phyloP scores from a whole-genome alignment of 2,113 vertebrate species.

The Craseonycteris thonglongyai region DNA sequence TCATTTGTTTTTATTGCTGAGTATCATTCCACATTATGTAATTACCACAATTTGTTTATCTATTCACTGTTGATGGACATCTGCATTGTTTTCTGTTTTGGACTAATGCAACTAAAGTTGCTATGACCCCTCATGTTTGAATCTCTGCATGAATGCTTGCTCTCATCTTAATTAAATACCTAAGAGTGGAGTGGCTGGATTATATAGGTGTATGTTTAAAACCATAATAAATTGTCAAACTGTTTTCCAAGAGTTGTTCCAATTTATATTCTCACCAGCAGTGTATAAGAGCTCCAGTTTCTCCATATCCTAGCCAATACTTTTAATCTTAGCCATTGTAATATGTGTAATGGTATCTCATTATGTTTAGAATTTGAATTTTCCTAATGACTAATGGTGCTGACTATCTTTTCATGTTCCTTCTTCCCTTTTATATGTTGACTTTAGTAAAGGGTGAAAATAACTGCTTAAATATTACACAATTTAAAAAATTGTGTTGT shows the following conservation, averaged over 20 bases:
- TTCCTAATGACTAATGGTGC: neutral
- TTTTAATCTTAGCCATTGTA: neutral
- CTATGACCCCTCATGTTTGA: neutral
- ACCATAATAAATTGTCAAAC: neutral
- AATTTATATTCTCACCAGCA: neutral
- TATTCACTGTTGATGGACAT: neutral
- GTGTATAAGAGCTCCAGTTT: accelerated
- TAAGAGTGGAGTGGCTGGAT: neutral
- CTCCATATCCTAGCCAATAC: neutral
- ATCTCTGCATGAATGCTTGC: neutral
- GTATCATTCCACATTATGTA: neutral
- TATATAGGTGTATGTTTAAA: neutral
- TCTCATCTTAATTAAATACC: neutral
- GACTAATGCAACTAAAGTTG: neutral
- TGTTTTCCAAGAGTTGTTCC: neutral
- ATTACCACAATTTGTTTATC: neutral
- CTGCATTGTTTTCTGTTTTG: neutral
- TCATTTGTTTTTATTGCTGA: neutral
- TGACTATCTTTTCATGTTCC: neutral
- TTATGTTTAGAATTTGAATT: neutral
- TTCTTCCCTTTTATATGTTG: neutral
- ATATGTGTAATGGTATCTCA: neutral
- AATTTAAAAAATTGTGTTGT: neutral
- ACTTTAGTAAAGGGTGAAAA: neutral
- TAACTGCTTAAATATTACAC: neutral